A percentile compares a stretch with the other conserved stretches of the same genome.
Evolutionary conservation across 2,888 invertebrate species (phyloP).

Genomic region (Eurytoma californica): DNA sequence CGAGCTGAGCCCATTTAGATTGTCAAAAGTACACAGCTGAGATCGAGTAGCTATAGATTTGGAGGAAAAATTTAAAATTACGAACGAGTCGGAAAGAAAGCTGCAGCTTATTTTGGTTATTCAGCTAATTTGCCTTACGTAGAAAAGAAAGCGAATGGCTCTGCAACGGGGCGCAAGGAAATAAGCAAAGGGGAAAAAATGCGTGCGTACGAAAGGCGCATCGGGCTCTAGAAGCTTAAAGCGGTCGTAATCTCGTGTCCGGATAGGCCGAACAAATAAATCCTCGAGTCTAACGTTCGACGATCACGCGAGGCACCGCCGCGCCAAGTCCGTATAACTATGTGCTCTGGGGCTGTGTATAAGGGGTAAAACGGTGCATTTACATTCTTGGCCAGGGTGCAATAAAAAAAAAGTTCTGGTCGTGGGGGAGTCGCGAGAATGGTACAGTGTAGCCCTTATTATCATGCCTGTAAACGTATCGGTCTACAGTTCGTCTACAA

Average conservation of each 20-base stretch:
- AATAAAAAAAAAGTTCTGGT: conserved; percentile 17
- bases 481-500: conserved; percentile 90
- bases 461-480: neutral
- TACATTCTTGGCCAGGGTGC: conserved; percentile 1
- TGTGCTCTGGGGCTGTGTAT: neutral
- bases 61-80: no score
- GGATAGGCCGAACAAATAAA: conserved; percentile 59
- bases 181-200: neutral
- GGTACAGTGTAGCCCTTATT: neutral
- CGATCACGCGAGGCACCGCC: conserved; percentile 60
- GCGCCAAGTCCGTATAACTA: neutral
- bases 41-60: neutral
- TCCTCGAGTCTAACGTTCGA: conserved; percentile 57
- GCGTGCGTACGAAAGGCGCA: conserved; percentile 49
- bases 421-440: neutral
- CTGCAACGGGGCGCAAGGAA: no score
- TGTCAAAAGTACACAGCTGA: neutral
- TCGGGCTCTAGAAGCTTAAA: conserved; percentile 37
- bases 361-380: neutral
- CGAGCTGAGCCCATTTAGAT: neutral
- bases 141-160: no score
- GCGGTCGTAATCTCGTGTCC: conserved; percentile 54
- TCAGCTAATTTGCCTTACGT: no score
- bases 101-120: no score
- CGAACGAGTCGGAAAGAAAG: no score